A percentile compares a stretch with the other conserved stretches of the same genome.
phyloP scores from a whole-genome alignment of 2,888 invertebrate species.

The Lacanobia wlatinum region DNA sequence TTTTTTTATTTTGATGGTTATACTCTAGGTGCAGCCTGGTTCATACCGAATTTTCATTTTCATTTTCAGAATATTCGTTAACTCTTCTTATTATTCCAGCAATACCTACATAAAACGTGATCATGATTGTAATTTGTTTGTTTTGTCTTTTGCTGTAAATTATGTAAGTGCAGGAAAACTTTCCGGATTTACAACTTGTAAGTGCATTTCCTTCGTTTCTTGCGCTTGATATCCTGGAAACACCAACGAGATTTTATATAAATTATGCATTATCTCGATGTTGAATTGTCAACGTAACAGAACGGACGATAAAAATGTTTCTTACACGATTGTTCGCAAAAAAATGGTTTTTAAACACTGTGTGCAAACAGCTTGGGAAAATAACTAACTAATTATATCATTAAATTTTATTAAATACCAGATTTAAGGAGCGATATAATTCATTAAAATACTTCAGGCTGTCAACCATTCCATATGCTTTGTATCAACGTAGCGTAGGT shows the following conservation, averaged over 20 bases:
- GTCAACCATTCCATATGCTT: slow-evolving; percentile 27
- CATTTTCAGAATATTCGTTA: not conserved
- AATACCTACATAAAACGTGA: not conserved
- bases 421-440: slow-evolving; percentile 49
- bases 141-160: not conserved
- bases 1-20: not conserved
- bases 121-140: slow-evolving; percentile 2
- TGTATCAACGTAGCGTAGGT: slow-evolving; percentile 34
- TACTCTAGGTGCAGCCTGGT: not conserved
- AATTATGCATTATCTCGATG: slow-evolving; percentile 37
- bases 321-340: slow-evolving; percentile 41
- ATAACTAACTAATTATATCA: slow-evolving; percentile 43
- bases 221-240: slow-evolving; percentile 43
- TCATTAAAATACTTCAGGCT: slow-evolving; percentile 60
- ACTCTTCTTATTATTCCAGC: not conserved
- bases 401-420: slow-evolving; percentile 36
- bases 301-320: slow-evolving; percentile 26
- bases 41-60: not conserved
- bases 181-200: slow-evolving; percentile 5
- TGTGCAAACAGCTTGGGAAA: slow-evolving; percentile 62
- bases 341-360: slow-evolving; percentile 15
- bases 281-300: slow-evolving; percentile 41
- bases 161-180: slow-evolving; percentile 23
- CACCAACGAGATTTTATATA: slow-evolving; percentile 44
- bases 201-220: slow-evolving; percentile 33